A percentile compares a stretch with the other conserved stretches of the same genome.
phyloP scores from a whole-genome alignment of 2,797 vertebrate genomes.

The Carcharodon carcharias region DNA sequence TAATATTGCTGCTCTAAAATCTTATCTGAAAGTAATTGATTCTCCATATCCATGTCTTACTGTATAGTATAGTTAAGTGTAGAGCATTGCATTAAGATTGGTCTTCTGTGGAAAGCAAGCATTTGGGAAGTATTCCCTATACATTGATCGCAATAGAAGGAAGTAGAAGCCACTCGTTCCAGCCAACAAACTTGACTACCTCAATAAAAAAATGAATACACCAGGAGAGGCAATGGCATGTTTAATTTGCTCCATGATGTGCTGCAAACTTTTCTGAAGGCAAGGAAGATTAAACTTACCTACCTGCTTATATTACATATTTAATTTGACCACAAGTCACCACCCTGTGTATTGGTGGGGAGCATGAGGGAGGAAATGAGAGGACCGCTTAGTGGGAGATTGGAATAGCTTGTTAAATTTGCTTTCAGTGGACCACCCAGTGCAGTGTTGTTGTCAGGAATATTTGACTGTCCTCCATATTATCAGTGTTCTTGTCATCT shows the following conservation, averaged over 20 bases:
- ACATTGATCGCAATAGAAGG: neutral
- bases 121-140: neutral
- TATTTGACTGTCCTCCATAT: neutral
- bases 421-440: conserved; percentile 5
- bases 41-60: neutral
- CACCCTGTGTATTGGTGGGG: neutral
- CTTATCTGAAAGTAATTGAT: neutral
- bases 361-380: neutral
- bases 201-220: neutral
- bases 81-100: neutral
- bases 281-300: neutral
- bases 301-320: neutral
- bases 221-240: neutral
- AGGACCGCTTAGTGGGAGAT: neutral
- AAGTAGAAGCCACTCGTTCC: neutral
- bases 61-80: neutral
- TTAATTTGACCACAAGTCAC: neutral
- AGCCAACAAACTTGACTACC: conserved; percentile 32
- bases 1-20: conserved; percentile 12
- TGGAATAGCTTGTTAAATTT: neutral
- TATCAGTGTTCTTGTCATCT: neutral
- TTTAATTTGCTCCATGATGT: neutral
- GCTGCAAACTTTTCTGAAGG: neutral
- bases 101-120: neutral
- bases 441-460: neutral